phyloP scores from a whole-genome alignment of 1,140 invertebrate species.

The Neomicropteryx cornuta region DNA sequence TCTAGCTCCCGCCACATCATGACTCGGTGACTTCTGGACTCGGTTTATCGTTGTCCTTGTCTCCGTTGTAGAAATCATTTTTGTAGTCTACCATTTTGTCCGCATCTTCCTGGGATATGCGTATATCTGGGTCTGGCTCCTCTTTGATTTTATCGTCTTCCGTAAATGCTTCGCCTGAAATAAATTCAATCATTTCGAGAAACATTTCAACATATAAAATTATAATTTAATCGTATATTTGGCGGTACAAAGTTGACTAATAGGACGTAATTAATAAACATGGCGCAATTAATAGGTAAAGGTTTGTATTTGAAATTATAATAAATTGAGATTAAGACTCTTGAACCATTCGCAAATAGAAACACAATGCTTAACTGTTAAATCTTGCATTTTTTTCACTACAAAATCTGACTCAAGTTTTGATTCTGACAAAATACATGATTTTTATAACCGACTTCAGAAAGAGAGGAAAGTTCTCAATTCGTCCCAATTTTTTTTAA shows the following conservation, averaged over 20 bases:
- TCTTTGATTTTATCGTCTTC: constrained; percentile 59
- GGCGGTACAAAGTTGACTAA: neutral
- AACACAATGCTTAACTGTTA: no score
- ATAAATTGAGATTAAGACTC: no score
- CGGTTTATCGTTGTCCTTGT: constrained; percentile 64
- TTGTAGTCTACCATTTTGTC: constrained; percentile 78
- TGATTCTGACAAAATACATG: no score
- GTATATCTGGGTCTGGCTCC: constrained; percentile 72
- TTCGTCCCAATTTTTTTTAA: no score
- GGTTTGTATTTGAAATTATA: no score
- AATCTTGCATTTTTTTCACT: no score
- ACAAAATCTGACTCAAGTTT: no score
- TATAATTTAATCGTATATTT: neutral
- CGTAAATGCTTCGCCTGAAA: constrained; percentile 47
- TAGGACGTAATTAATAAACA: neutral
- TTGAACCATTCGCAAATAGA: no score
- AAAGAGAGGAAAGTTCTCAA: no score
- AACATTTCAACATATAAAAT: no score
- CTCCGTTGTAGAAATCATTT: constrained; percentile 91
- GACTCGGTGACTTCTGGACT: constrained; percentile 21
- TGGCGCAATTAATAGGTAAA: neutral
- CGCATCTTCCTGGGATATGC: constrained; percentile 66
- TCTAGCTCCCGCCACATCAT: no score
- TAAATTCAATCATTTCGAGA: constrained; percentile 5
- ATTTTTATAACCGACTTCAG: no score